phyloP scores from a whole-genome alignment of 37 sponge, comb jelly and placozoan species.

The Sycon ciliatum region DNA sequence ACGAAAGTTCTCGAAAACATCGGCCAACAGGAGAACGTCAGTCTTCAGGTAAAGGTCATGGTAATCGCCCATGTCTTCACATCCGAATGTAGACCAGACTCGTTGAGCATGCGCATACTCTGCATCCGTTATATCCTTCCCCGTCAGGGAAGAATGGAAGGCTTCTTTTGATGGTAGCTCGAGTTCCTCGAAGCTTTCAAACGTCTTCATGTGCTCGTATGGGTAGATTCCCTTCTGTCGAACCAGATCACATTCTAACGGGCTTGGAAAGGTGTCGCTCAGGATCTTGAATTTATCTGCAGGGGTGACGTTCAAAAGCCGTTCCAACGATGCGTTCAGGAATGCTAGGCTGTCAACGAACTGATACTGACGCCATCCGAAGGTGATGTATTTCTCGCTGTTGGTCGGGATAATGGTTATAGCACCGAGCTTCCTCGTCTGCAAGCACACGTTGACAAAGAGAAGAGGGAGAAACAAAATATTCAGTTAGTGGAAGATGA shows the following conservation, averaged over 20 bases:
- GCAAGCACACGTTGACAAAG: too few relatives aligned
- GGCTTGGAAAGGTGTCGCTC: not conserved
- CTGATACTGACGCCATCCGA: not conserved
- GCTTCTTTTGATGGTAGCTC: not conserved
- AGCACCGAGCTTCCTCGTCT: too few relatives aligned
- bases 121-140: not conserved
- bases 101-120: conserved; percentile 18
- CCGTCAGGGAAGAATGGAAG: conserved; percentile 1
- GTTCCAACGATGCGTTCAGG: not conserved
- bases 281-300: not conserved
- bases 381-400: conserved; percentile 14
- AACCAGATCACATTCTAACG: not conserved
- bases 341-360: conserved; percentile 5
- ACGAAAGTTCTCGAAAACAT: not conserved
- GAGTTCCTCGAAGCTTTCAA: not conserved
- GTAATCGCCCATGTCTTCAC: not conserved
- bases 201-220: not conserved
- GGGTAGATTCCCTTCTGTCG: conserved; percentile 21
- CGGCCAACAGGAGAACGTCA: conserved; percentile 16
- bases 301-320: too few relatives aligned
- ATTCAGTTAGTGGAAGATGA: too few relatives aligned
- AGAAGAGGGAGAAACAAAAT: too few relatives aligned
- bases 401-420: not conserved
- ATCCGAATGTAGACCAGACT: conserved; percentile 10
- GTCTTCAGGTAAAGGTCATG: not conserved